These are phyloP conservation scores for Platycercus adscitus DNA, from an alignment of 2,113 vertebrate species.

Conservation along the genomic window DNA sequence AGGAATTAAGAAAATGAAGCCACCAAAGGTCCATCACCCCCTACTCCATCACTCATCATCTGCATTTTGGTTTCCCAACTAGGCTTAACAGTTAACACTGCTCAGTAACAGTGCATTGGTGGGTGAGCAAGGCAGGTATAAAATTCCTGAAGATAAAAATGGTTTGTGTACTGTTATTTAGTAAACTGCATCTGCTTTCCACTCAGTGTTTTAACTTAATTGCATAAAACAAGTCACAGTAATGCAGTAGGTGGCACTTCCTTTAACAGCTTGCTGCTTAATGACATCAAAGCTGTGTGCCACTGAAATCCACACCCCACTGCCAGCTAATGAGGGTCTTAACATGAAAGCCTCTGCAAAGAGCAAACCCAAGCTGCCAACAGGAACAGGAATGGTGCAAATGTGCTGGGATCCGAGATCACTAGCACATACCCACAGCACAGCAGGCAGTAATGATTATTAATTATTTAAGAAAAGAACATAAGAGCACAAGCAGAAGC, in stretches of 20 bases:
- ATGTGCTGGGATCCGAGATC: conserved; percentile 63
- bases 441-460: conserved; percentile 71
- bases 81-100: background rate
- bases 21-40: background rate
- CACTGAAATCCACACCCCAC: conserved; percentile 32
- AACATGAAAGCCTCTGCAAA: conserved; percentile 68
- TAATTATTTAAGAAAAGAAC: conserved; percentile 80
- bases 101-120: too few species aligned
- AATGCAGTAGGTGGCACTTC: conserved; percentile 47
- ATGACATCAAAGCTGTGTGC: conserved; percentile 60
- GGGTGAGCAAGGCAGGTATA: background rate
- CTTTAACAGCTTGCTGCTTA: conserved; percentile 50
- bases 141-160: background rate
- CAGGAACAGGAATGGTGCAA: conserved; percentile 58
- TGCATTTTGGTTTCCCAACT: background rate
- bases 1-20: background rate
- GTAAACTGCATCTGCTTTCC: background rate
- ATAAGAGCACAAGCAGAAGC: conserved; percentile 49
- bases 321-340: conserved; percentile 69
- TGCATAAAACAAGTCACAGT: conserved; percentile 20
- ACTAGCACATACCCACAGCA: conserved; percentile 38
- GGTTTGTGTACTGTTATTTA: background rate
- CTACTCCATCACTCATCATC: background rate
- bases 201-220: conserved; percentile 4
- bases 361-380: conserved; percentile 63